Evolutionary conservation across 2,113 vertebrate species (phyloP).

Genomic region (Cyanoderma ruficeps): DNA sequence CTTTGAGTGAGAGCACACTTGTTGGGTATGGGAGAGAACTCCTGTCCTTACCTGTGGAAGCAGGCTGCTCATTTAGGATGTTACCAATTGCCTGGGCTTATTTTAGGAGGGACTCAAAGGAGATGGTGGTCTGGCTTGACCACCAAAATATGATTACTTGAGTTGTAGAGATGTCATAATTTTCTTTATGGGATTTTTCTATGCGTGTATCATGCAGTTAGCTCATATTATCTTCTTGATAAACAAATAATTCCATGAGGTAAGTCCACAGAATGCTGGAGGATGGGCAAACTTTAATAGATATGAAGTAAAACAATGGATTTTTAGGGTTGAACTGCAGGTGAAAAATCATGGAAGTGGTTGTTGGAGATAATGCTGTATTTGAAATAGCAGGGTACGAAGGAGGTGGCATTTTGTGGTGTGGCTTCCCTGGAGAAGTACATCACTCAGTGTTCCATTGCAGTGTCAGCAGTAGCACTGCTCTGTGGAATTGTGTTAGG

Average conservation of each 20-base stretch:
- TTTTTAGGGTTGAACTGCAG: background rate
- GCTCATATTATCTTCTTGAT: background rate
- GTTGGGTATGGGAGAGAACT: background rate
- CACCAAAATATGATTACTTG: background rate
- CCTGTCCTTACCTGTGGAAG: background rate
- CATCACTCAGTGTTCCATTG: background rate
- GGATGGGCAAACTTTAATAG: background rate
- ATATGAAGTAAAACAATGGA: background rate
- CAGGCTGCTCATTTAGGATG: background rate
- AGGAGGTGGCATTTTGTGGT: background rate
- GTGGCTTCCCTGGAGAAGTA: background rate
- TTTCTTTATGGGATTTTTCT: background rate
- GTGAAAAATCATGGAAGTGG: background rate
- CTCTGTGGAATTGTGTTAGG: background rate
- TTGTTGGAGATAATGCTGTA: background rate
- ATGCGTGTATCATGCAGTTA: background rate
- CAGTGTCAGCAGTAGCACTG: background rate
- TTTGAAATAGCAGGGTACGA: background rate
- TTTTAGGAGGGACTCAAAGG: background rate
- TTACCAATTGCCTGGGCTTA: background rate
- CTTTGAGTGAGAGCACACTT: background rate
- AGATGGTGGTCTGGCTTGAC: background rate
- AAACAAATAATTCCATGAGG: background rate
- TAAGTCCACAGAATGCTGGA: background rate
- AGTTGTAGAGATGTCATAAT: background rate